Conservation (phyloP, 2,113 vertebrate species). For the Oceanites oceanicus region DNA sequence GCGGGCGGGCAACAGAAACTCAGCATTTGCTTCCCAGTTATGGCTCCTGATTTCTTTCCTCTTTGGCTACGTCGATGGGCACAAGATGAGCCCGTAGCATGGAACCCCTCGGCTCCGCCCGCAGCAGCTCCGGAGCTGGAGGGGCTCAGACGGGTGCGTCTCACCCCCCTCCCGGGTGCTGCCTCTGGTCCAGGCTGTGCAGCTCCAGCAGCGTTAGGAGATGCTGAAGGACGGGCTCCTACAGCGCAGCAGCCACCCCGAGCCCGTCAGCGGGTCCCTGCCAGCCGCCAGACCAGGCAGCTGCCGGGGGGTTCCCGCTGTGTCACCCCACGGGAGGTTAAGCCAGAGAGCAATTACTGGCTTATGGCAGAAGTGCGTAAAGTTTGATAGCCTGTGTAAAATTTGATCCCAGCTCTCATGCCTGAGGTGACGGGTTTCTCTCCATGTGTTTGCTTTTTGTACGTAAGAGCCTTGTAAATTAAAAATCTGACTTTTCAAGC, state of each 20-base stretch:
- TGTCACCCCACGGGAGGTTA: background rate
- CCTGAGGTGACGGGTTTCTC: background rate
- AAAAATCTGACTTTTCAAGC: background rate
- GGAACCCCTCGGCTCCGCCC: background rate
- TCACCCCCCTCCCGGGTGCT: background rate
- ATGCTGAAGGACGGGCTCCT: background rate
- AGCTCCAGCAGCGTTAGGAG: background rate
- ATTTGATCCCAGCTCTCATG: background rate
- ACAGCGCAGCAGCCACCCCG: background rate
- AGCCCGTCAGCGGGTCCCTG: background rate
- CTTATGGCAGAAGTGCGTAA: background rate
- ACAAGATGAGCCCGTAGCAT: background rate
- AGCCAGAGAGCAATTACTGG: background rate
- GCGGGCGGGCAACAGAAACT: too few relatives aligned
- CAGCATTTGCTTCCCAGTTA: background rate
- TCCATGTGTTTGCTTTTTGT: background rate
- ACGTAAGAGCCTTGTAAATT: background rate
- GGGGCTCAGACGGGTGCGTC: background rate
- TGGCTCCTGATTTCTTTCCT: background rate
- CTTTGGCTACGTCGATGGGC: background rate
- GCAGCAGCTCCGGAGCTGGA: background rate
- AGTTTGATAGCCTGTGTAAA: background rate
- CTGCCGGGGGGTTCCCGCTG: background rate
- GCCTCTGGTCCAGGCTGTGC: background rate
- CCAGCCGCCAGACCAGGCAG: background rate